A percentile compares a stretch with the other conserved stretches of the same genome.
phyloP scores from a whole-genome alignment of 2,797 vertebrate species.

The Pelobates cultripes region DNA sequence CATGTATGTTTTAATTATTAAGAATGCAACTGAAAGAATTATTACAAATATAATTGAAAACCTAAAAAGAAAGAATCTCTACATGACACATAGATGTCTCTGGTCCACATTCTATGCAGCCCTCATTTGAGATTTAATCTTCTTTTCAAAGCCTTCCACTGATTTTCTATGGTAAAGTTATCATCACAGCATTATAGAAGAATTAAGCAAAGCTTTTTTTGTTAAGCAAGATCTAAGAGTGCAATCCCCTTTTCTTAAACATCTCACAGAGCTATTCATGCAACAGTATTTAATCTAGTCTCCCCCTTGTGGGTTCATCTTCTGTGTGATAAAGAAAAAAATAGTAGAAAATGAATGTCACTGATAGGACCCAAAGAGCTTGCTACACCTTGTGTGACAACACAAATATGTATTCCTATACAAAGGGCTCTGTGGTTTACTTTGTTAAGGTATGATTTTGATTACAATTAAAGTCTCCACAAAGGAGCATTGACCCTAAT shows the following conservation, averaged over 20 bases:
- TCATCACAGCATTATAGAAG: slow-evolving; percentile 24
- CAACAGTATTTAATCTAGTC: slow-evolving; percentile 64
- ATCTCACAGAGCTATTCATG: slow-evolving; percentile 50
- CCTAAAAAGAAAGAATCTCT: background rate
- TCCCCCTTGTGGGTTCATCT: slow-evolving; percentile 56
- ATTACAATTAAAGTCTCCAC: too few relatives aligned
- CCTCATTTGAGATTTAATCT: slow-evolving; percentile 39
- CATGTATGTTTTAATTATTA: background rate
- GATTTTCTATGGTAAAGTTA: slow-evolving; percentile 36
- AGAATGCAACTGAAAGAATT: background rate
- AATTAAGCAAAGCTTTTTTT: slow-evolving; percentile 60
- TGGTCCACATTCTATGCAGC: slow-evolving; percentile 3
- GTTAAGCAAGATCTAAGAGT: slow-evolving; percentile 57
- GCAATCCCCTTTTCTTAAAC: slow-evolving; percentile 44
- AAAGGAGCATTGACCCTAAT: too few relatives aligned
- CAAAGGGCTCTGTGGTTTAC: too few relatives aligned
- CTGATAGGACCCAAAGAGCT: background rate
- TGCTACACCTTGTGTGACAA: background rate
- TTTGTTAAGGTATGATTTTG: too few relatives aligned
- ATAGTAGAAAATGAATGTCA: slow-evolving; percentile 5
- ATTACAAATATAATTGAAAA: background rate
- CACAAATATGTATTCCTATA: too few relatives aligned
- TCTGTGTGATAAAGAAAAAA: slow-evolving; percentile 37
- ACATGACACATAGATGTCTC: slow-evolving; percentile 9
- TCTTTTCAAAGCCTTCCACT: slow-evolving; percentile 23